phyloP scores from a whole-genome alignment of 2,888 invertebrate genomes.

The Megaustenia siamemsis region DNA sequence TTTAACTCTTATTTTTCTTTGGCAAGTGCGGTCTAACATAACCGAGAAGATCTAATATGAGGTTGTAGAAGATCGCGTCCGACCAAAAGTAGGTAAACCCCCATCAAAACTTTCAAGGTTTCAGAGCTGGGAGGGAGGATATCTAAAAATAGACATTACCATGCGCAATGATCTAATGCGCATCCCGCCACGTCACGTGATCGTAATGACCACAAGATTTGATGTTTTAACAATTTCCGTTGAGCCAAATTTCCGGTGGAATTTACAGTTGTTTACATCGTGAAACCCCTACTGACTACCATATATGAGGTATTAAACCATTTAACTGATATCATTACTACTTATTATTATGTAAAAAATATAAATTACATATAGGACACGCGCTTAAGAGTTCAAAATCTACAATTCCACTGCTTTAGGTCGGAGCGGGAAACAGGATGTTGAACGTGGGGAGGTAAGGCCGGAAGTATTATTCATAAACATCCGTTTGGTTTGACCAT shows the following conservation, averaged over 20 bases:
- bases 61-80: too few species aligned
- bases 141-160: neutral
- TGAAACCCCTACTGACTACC: neutral
- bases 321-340: neutral
- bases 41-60: too few species aligned
- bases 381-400: neutral
- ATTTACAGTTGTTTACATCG: constrained; percentile 33
- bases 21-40: too few species aligned
- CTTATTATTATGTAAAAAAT: neutral
- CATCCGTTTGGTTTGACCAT: constrained; percentile 72
- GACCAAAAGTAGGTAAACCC: too few species aligned
- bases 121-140: too few species aligned
- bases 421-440: constrained; percentile 70
- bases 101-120: too few species aligned
- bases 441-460: constrained; percentile 71
- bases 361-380: too few species aligned
- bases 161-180: constrained; percentile 31
- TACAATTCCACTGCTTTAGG: neutral
- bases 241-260: constrained; percentile 70
- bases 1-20: too few species aligned
- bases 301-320: constrained; percentile 23
- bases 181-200: constrained; percentile 66
- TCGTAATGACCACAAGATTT: constrained; percentile 62
- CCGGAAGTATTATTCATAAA: constrained; percentile 76
- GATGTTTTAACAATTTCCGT: constrained; percentile 70